Evolutionary conservation across 2,113 vertebrate genomes (phyloP).

Genomic region (Otus sunia): DNA sequence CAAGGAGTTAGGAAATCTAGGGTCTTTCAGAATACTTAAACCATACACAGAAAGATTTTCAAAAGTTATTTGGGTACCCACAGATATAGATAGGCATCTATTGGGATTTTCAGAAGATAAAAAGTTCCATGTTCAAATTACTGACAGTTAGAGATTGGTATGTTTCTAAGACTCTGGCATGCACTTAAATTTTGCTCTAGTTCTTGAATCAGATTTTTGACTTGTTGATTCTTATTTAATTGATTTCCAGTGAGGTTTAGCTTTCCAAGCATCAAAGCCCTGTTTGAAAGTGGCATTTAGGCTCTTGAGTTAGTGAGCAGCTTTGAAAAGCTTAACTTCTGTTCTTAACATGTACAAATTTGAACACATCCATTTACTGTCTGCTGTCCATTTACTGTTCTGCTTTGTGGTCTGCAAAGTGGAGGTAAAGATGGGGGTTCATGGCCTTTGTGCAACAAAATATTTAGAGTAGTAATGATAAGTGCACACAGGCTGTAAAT

Average conservation of each 20-base stretch:
- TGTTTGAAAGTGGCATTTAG: not conserved
- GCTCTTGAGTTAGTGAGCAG: not conserved
- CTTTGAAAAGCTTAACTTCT: not conserved
- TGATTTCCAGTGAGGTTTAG: not conserved
- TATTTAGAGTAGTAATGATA: slow-evolving; percentile 12
- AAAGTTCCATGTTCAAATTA: not conserved
- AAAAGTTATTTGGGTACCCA: not conserved
- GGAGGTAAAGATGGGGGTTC: not conserved
- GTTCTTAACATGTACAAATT: not conserved
- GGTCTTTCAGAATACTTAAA: not conserved
- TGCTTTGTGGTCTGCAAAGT: not conserved
- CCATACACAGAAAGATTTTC: not conserved
- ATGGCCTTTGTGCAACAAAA: not conserved
- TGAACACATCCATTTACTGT: not conserved
- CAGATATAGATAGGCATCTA: not conserved
- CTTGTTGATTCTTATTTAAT: not conserved
- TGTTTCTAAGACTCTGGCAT: not conserved
- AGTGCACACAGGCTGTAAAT: not conserved
- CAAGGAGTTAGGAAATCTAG: not conserved
- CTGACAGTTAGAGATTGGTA: not conserved
- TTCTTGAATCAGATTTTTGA: not conserved
- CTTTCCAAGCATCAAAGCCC: not conserved
- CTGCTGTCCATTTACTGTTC: not conserved
- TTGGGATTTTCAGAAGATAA: not conserved
- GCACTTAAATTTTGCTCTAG: not conserved